Conservation (phyloP, 1,140 invertebrate species). For the Spodoptera frugiperda region DNA sequence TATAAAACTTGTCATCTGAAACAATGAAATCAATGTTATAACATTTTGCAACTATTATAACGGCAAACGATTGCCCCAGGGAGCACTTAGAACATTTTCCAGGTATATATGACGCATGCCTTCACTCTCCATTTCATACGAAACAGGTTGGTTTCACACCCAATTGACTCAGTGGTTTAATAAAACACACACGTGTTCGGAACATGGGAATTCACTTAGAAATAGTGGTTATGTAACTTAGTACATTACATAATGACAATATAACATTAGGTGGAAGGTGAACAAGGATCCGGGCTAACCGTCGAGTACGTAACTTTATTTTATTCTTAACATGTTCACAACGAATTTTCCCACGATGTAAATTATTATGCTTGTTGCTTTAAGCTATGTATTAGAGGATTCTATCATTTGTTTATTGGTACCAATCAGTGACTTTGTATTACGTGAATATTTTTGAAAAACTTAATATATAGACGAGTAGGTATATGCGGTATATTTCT, state of each 20-base stretch:
- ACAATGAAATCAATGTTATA: no score
- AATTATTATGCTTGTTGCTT: background rate
- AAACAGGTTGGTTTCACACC: slow-evolving; percentile 59
- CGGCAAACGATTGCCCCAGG: no score
- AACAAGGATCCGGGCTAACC: slow-evolving; percentile 83
- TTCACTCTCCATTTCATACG: slow-evolving; percentile 38
- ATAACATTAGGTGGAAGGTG: slow-evolving; percentile 65
- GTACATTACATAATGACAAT: slow-evolving; percentile 51
- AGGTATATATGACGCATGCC: background rate
- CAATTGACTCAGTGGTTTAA: slow-evolving; percentile 58
- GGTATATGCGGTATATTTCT: no score
- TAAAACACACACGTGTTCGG: slow-evolving; percentile 66
- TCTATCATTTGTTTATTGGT: no score
- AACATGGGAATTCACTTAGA: slow-evolving; percentile 80
- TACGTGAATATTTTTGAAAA: no score
- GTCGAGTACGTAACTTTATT: slow-evolving; percentile 52
- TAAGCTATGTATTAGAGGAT: no score
- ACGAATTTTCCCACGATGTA: slow-evolving; percentile 53
- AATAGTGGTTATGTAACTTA: slow-evolving; percentile 52
- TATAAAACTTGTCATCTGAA: no score
- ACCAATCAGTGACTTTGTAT: no score
- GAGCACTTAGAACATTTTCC: background rate
- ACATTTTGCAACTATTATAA: no score
- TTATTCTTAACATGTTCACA: slow-evolving; percentile 13
- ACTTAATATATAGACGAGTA: no score